Evolutionary conservation across 2,113 vertebrate genomes (phyloP), one percentile per base, ranked within the genome.

Genomic region (Otus sunia): DNA sequence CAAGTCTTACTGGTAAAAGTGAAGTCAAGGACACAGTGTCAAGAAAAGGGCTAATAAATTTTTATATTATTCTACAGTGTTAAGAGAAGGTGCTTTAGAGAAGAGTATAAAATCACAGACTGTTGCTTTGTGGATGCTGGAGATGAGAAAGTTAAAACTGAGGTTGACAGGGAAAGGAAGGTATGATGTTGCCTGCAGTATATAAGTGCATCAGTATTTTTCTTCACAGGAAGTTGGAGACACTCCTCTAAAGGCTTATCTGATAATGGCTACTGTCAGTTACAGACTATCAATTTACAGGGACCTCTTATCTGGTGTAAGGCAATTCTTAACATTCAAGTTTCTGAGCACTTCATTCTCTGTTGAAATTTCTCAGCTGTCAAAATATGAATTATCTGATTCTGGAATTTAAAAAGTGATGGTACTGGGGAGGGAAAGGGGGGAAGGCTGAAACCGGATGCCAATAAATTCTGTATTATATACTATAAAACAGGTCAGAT

Each of bases 221-320:
- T 92, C 73, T 92, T 92, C 89, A 43, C 66, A 81, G 63, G 62
- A 91, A 92, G 80, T 36, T 91, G 69, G 30, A 96, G 84, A 52
- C n/a, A 20, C 47, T 88, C 12, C 55, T 97, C 76, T 91, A 89
- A 94, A 91, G 66, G 39, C 86, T 94, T 96, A 85, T 95, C 89
- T 97, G 86, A 78, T 85, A 95, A 94, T 87, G 77, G 74, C 25
- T 82, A 22, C 92, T 94, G 83, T 87, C 79, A 94, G 81, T 86
- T 94, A 72, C 62, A 94, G 64, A 84, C 86, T 76, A 93, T 88
- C 91, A 90, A 73, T 93, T 97, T 90, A 86, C 41, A 69, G 53
- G 45, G 25, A 66, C 34, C 59, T 80, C 77, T 95, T 92, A 78
- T 91, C 90, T 80, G 45, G 41, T 79, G 69, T 68, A 64, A 86